Percentiles rank a stretch among this genome's conserved stretches.
Conservation (phyloP, 2,797 vertebrate genomes). For the Poeciliopsis presidionis region DNA sequence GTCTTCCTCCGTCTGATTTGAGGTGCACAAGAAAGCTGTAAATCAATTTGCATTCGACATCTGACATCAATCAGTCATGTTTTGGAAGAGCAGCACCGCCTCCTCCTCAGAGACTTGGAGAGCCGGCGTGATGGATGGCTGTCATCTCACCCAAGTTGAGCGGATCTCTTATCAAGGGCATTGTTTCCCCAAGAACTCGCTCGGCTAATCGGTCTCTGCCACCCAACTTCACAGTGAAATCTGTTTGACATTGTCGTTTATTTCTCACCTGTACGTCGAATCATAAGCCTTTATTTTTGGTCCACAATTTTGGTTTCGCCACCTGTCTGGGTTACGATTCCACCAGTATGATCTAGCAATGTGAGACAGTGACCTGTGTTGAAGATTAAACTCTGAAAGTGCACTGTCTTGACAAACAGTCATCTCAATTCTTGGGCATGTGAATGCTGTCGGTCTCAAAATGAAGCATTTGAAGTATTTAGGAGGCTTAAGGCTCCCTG, state of each 20-base stretch:
- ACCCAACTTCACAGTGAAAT: conserved; percentile 36
- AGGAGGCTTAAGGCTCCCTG: conserved; percentile 58
- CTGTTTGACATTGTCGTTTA: conserved; percentile 28
- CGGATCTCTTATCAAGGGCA: conserved; percentile 72
- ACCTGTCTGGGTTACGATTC: background rate
- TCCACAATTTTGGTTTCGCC: background rate
- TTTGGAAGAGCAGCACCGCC: conserved; percentile 68
- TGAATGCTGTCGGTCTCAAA: conserved; percentile 39
- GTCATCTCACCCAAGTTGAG: conserved; percentile 67
- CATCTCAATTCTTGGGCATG: conserved; percentile 32
- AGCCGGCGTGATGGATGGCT: conserved; percentile 68
- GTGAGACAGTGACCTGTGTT: conserved; percentile 13
- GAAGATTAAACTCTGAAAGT: conserved; percentile 29
- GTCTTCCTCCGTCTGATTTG: conserved; percentile 18
- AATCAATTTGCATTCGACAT: conserved; percentile 76
- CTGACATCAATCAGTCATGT: conserved; percentile 78
- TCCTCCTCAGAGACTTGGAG: conserved; percentile 59
- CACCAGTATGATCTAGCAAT: background rate
- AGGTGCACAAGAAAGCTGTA: conserved; percentile 64
- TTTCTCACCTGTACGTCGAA: conserved; percentile 21
- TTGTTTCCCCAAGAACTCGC: conserved; percentile 65
- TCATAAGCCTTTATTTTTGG: background rate
- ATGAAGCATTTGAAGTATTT: conserved; percentile 64
- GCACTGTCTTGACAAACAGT: conserved; percentile 38
- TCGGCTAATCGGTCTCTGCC: conserved; percentile 47